Evolutionary conservation across 2,113 vertebrate species (phyloP), one percentile per base, ranked within the genome.

Genomic region (Clarias macrocephalus): DNA sequence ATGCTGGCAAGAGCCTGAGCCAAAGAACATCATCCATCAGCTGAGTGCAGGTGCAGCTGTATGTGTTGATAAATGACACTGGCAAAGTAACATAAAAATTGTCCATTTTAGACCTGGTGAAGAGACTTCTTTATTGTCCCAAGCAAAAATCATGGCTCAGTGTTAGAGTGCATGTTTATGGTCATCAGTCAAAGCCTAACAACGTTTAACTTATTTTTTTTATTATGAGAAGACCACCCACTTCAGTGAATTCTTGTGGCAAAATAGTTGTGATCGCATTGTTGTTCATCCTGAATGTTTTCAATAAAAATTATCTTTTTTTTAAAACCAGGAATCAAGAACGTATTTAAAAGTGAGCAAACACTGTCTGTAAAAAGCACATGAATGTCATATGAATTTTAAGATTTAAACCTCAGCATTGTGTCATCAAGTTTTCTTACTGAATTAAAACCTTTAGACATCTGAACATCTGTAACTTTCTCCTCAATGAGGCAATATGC

Each of bases 31-130:
- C 79, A 63, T 84, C 15, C 65, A 79, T 30, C 21, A 57, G 42
- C 30, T 72, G 66, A 60, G 42, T 82, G 63, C 80, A 59, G 77
- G 19, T 21, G 82, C 16, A 19, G 33, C 79, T 63, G 42, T 52
- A 60, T 66, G 65, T 70, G 37, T 7, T 85, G 57, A 80, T 73
- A 80, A 75, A 66, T 54, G 0, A 56, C 48, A 82, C 1, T 62
- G 62, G n/a, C 54, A 25, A 85, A 82, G 25, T 70, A 87, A 59
- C 79, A 59, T 30, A 81, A 63, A 83, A 63, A 87, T 66, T 6
- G 5, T 54, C 1, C 23, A 28, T 16, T 79, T 28, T 79, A 76
- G 42, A 54, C 11, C 11, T 54, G 48, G 10, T 76, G 21, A 76
- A 25, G 42, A 52, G 23, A 76, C 7, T 19, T 18, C 68, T 23